Base-by-base conservation (phyloP, 92 coral and sea anemone genomes). In the Desmophyllum pertusum region DNA sequence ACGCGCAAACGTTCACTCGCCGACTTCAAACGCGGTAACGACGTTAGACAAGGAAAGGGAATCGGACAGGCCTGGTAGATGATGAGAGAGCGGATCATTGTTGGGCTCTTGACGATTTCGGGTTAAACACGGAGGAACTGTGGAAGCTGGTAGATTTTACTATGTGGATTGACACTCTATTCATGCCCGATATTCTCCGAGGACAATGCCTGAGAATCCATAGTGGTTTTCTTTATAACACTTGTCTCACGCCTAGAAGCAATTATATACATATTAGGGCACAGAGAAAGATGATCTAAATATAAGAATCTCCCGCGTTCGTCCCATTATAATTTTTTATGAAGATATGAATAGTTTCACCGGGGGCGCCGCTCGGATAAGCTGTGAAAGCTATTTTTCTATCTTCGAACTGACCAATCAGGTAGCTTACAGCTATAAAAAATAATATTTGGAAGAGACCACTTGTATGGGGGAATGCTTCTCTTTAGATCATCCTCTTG, bases 71-170 rank as follows among this genome's bases (percentile, higher is more conserved):
- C 98, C 99, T 23, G 86, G 90, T 46, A 93, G 93, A 14, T n/a
- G 95, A 95, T 81, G 99, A 97, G 83, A 88, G 99, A 39, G 98
- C 99, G n/a, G 50, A 95, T 97, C 43, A 97, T 97, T 40, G 98
- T 97, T n/a, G 99, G 98, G 42, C n/a, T n/a, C 94, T 96, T 90
- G 98, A 96, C 61, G 98, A 96, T 63, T 94, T 94, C 50, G 88
- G n/a, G n/a, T 91, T 73, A 87, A 89, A 30, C 93, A 95, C 65
- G n/a, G 98, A 94, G 57, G 93, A 97, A 48, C 91, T n/a, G n/a
- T 97, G 18, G 90, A 95, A 50, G 77, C 82, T 64, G 89, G 97
- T 27, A 88, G 91, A 29, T 97, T 92, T 67, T n/a, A n/a, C 78
- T 97, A n/a, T 11, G 83, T 78, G 25, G 92, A 95, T n/a, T 53